These are phyloP conservation scores for Tigriopus japonicus DNA, from an alignment of 1,140 invertebrate genomes.

Conservation along the genomic window DNA sequence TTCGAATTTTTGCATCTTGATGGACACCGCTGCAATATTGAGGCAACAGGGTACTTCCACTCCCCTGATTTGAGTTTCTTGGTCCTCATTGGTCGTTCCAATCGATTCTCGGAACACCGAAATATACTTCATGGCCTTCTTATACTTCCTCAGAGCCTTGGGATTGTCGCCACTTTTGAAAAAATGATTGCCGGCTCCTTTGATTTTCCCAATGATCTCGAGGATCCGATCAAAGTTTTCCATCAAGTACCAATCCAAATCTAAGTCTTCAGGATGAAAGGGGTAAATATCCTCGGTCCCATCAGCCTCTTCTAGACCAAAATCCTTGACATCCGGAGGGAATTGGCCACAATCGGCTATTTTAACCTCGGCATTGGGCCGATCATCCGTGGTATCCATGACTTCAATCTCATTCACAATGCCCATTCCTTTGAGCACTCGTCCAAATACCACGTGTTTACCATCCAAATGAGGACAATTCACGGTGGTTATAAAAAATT, in stretches of 20 bases:
- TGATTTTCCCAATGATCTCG: not conserved
- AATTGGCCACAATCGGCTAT: slow-evolving; percentile 52
- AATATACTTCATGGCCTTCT: not conserved
- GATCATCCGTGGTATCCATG: slow-evolving; percentile 33
- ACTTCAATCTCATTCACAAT: slow-evolving; percentile 57
- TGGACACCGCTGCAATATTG: not conserved
- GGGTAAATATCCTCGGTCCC: not conserved
- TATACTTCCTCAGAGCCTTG: not conserved
- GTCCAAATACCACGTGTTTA: slow-evolving; percentile 91
- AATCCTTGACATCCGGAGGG: not conserved
- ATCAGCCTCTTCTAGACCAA: not conserved
- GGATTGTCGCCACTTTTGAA: not conserved
- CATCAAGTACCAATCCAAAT: not conserved
- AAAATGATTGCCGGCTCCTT: not conserved
- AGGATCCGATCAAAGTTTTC: not conserved
- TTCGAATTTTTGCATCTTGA: not conserved
- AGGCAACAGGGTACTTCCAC: not conserved
- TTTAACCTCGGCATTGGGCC: slow-evolving; percentile 60
- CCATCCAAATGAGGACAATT: slow-evolving; percentile 47
- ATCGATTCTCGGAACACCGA: not conserved
- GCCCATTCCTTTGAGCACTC: slow-evolving; percentile 86
- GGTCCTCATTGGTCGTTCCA: not conserved
- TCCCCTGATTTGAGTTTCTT: not conserved
- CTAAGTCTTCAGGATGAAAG: not conserved
- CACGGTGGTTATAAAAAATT: slow-evolving; percentile 12